A percentile compares a stretch with the other conserved stretches of the same genome.
Evolutionary conservation across 1,140 invertebrate species (phyloP).

Genomic region (Tetramorium alpestre): DNA sequence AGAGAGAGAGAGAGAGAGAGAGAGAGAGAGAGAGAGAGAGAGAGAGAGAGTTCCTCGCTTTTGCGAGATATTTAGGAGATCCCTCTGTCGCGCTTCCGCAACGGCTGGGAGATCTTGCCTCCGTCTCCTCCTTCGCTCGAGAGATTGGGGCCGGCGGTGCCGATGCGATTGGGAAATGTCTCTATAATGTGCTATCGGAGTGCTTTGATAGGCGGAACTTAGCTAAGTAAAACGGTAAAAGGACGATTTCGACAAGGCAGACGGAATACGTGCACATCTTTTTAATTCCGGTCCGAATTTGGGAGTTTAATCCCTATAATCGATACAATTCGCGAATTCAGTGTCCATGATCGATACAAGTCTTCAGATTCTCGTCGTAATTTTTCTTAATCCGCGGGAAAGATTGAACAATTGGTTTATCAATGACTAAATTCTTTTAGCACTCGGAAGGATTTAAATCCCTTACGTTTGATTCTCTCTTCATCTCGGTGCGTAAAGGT

Average conservation of each 20-base stretch:
- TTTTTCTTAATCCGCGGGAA: not conserved
- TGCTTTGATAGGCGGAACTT: not conserved
- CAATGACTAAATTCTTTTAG: not conserved
- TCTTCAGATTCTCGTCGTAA: not conserved
- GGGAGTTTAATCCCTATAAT: not conserved
- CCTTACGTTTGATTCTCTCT: not conserved
- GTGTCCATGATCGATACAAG: not conserved
- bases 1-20: no score
- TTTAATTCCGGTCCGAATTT: not conserved
- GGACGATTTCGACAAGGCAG: not conserved
- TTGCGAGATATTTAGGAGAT: slow-evolving; percentile 46
- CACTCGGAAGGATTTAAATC: no score
- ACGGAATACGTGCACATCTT: not conserved
- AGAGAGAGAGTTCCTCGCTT: slow-evolving; percentile 18
- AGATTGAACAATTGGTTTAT: not conserved
- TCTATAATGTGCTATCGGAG: slow-evolving; percentile 11
- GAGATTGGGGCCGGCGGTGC: slow-evolving; percentile 9
- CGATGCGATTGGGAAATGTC: slow-evolving; percentile 26
- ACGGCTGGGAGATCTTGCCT: slow-evolving; percentile 2
- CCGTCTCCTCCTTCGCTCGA: not conserved
- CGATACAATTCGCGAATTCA: not conserved
- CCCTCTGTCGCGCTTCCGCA: slow-evolving; percentile 37
- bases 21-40: not conserved
- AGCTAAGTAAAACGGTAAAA: not conserved
- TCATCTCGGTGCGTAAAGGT: not conserved